These are phyloP conservation scores for Dendrocincla fuliginosa DNA, from an alignment of 2,797 vertebrate species.

Conservation along the genomic window DNA sequence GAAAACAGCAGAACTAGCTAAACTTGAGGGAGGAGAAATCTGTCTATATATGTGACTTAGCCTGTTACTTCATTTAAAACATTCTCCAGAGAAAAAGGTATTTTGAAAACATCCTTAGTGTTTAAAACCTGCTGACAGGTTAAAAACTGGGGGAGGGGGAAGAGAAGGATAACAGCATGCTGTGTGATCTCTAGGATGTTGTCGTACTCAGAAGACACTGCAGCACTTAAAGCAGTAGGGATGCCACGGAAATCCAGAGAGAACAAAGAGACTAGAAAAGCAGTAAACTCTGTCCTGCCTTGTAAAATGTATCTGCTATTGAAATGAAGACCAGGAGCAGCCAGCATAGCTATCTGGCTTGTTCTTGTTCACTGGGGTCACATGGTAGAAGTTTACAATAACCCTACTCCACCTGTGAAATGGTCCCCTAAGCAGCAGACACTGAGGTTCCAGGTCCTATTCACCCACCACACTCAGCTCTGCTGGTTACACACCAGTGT, in stretches of 20 bases:
- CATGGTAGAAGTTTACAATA: background rate
- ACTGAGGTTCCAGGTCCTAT: background rate
- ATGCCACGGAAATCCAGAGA: background rate
- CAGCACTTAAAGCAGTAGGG: background rate
- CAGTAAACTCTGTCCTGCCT: background rate
- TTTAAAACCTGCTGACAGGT: conserved; percentile 10
- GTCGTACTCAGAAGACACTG: background rate
- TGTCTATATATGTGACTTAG: background rate
- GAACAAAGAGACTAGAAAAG: background rate
- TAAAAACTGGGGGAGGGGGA: background rate
- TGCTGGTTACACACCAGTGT: background rate
- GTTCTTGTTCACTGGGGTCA: background rate
- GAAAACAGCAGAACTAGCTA: background rate
- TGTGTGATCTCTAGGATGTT: background rate
- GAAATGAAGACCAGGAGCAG: background rate
- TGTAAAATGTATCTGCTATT: background rate
- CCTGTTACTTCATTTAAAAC: background rate
- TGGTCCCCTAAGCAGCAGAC: background rate
- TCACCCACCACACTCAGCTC: background rate
- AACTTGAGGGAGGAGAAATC: background rate
- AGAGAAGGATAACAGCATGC: background rate
- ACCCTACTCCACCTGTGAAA: background rate
- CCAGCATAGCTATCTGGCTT: background rate
- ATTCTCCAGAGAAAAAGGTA: background rate
- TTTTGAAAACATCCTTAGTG: background rate